Percentiles rank a stretch among this genome's conserved stretches.
Evolutionary conservation across 2,888 invertebrate species (phyloP).

Genomic region (Limnephilus rhombicus): DNA sequence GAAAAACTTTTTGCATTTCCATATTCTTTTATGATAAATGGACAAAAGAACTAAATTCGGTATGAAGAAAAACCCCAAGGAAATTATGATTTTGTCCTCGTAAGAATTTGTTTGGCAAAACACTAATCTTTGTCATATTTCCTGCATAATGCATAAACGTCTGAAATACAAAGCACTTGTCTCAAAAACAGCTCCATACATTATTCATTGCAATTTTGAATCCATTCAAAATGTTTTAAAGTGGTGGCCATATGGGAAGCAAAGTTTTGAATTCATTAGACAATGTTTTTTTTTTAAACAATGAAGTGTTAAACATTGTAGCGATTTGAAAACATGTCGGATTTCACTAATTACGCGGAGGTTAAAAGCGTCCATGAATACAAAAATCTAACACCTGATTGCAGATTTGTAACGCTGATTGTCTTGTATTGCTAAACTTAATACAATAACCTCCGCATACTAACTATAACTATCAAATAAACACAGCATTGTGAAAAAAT

Average conservation of each 20-base stretch:
- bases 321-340: not conserved
- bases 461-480: not conserved
- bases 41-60: not conserved
- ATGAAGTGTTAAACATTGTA: constrained; percentile 27
- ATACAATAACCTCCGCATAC: not conserved
- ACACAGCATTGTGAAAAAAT: not conserved
- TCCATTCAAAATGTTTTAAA: constrained; percentile 34
- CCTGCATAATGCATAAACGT: constrained; percentile 17
- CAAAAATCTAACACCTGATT: constrained; percentile 1
- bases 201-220: constrained; percentile 37
- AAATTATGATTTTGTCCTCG: not conserved
- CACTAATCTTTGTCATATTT: not conserved
- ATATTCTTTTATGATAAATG: not conserved
- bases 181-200: constrained; percentile 14
- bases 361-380: constrained; percentile 18
- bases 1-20: not conserved
- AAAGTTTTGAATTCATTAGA: constrained; percentile 35
- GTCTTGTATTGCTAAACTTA: not conserved
- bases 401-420: not conserved
- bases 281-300: constrained; percentile 20
- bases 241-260: not conserved
- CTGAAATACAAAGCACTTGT: constrained; percentile 5
- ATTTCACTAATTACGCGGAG: constrained; percentile 41
- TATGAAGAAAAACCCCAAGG: not conserved
- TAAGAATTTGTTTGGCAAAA: not conserved